Evolutionary conservation across 2,797 vertebrate genomes (phyloP), one percentile per base, ranked within the genome.

Genomic region (Microctenopoma stevenorrisi): DNA sequence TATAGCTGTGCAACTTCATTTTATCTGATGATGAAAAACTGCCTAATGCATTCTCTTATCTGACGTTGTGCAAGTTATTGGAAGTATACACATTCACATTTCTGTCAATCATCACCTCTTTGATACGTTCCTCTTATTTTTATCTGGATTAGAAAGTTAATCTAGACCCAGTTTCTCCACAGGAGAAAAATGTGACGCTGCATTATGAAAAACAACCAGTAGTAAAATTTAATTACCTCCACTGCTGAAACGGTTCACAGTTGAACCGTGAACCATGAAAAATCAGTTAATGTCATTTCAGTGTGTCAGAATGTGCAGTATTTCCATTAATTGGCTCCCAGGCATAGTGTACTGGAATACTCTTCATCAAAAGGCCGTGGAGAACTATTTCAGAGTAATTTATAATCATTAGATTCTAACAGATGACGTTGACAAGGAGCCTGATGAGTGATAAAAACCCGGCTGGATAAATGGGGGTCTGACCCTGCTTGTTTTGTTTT

Each of bases 401-500:
- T 64, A 61, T 30, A 62, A 50, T 49, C 48, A 66, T 63, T 52
- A 49, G 37, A 71, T 6, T n/a, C n/a, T 22, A 68, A 64, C 26
- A 30, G 48, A 55, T 69, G 68, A 61, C 57, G 35, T 0, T 49
- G 60, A 81, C 51, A 48, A 62, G 33, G 49, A 50, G 50, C 52
- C 51, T 57, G 59, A 71, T 66, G 67, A 82, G 48, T 68, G 59
- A 82, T 63, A 54, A 75, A 22, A 61, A 35, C 60, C 59, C 44
- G 37, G 26, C 13, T 60, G 73, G 50, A 84, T 73, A 37, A 83
- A 72, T 48, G 57, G 30, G 6, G 25, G 4, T 57, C 71, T 38
- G 64, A 66, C 58, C 33, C 60, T 22, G 16, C 49, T 56, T 37
- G 57, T 68, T 72, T 59, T 30, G 40, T 48, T 73, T 47, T 70